Conservation (phyloP, 2,888 invertebrate genomes). For the Neoscelio sp. region DNA sequence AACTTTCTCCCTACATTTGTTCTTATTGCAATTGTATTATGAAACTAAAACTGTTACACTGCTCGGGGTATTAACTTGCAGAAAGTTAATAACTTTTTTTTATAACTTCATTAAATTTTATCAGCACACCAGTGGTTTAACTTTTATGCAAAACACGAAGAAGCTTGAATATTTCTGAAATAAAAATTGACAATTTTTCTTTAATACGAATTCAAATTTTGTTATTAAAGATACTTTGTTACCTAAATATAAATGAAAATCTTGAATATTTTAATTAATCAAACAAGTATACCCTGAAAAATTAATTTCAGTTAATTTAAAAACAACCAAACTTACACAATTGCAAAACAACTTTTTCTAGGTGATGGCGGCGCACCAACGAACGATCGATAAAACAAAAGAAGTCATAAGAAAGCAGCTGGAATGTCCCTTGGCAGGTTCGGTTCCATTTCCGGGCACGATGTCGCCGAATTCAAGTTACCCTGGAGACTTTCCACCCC, state of each 20-base stretch:
- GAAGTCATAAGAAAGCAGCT: constrained; percentile 78
- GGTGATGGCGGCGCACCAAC: constrained; percentile 76
- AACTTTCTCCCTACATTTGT: neutral
- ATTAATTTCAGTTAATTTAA: constrained; percentile 9
- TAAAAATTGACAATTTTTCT: neutral
- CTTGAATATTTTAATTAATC: neutral
- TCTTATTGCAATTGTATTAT: constrained; percentile 4
- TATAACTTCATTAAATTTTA: constrained; percentile 18
- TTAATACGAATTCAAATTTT: neutral
- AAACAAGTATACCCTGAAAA: neutral
- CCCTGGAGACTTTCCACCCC: constrained; percentile 71
- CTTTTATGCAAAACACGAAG: constrained; percentile 3
- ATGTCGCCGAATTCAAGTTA: constrained; percentile 69
- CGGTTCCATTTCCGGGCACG: constrained; percentile 70
- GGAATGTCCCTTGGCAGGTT: constrained; percentile 71
- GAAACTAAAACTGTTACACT: constrained; percentile 5
- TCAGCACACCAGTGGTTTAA: constrained; percentile 1
- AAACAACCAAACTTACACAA: no score
- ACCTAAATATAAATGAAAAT: no score
- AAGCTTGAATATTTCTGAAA: neutral
- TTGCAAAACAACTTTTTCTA: no score
- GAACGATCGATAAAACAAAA: constrained; percentile 78
- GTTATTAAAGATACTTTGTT: no score
- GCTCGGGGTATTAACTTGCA: constrained; percentile 4
- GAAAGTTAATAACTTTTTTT: constrained; percentile 26